Conservation (phyloP, 2,113 vertebrate species). For the Myrmophylax atrothorax region DNA sequence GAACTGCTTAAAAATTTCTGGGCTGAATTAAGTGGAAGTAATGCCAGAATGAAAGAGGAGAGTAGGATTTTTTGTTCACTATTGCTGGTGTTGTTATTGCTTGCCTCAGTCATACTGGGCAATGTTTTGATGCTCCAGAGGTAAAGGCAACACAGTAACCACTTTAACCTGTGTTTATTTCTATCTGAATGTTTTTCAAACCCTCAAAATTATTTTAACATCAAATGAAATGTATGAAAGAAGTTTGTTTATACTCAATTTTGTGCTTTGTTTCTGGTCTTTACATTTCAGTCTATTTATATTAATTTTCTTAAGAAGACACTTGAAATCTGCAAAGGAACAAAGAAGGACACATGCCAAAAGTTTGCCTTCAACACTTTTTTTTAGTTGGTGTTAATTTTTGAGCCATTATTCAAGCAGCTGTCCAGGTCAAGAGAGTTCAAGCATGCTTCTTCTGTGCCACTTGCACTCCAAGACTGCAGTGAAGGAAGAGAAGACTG, state of each 20-base stretch:
- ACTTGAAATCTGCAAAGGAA: background rate
- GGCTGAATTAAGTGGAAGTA: background rate
- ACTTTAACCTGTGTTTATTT: background rate
- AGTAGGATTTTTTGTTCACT: background rate
- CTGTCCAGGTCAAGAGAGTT: constrained; percentile 13
- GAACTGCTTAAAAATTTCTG: background rate
- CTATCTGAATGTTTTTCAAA: background rate
- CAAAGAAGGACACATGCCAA: constrained; percentile 4
- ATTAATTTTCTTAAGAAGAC: background rate
- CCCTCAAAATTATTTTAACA: background rate
- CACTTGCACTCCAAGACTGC: background rate
- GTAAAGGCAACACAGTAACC: background rate
- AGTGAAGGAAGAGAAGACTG: background rate
- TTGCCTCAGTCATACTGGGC: background rate
- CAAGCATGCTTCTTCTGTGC: background rate
- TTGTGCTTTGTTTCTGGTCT: background rate
- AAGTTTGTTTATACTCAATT: background rate
- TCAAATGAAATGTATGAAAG: background rate
- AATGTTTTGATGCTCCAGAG: background rate
- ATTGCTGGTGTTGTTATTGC: background rate
- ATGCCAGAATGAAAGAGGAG: background rate
- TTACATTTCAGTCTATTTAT: background rate
- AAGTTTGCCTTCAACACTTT: background rate
- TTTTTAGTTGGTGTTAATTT: background rate
- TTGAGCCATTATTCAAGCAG: constrained; percentile 9